Percentiles rank a stretch among this genome's conserved stretches.
Evolutionary conservation across 2,797 vertebrate genomes (phyloP).

Genomic region (Siniperca obscura): DNA sequence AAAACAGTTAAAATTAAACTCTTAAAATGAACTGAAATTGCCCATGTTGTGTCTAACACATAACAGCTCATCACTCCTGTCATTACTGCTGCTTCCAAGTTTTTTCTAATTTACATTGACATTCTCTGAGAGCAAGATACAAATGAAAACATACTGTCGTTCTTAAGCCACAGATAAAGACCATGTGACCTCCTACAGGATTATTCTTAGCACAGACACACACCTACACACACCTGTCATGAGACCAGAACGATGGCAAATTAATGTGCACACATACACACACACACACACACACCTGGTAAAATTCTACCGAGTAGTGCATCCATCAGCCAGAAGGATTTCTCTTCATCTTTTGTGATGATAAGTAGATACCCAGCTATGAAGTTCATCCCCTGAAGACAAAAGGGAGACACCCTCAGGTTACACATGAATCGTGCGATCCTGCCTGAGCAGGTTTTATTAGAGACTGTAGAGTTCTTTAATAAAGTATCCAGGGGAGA

Average conservation of each 20-base stretch:
- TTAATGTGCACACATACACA: neutral
- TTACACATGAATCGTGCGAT: conserved; percentile 8
- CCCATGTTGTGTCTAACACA: neutral
- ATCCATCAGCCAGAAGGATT: conserved; percentile 96
- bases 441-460: conserved; percentile 19
- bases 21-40: too few relatives aligned
- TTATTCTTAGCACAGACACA: conserved; percentile 59
- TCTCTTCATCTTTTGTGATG: conserved; percentile 95
- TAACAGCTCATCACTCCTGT: neutral
- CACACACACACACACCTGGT: conserved; percentile 73
- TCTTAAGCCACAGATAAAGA: conserved; percentile 60
- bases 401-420: conserved; percentile 36
- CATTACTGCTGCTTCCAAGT: neutral
- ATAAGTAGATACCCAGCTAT: conserved; percentile 94
- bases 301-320: conserved; percentile 85
- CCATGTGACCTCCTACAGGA: conserved; percentile 57
- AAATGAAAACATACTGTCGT: conserved; percentile 1
- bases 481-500: neutral
- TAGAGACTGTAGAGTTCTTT: conserved; percentile 6
- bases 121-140: neutral
- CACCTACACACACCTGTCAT: neutral
- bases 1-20: neutral
- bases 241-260: neutral
- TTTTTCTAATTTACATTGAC: neutral
- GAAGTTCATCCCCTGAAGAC: conserved; percentile 96